phyloP scores from a whole-genome alignment of 2,113 vertebrate genomes.

The Oenanthe melanoleuca region DNA sequence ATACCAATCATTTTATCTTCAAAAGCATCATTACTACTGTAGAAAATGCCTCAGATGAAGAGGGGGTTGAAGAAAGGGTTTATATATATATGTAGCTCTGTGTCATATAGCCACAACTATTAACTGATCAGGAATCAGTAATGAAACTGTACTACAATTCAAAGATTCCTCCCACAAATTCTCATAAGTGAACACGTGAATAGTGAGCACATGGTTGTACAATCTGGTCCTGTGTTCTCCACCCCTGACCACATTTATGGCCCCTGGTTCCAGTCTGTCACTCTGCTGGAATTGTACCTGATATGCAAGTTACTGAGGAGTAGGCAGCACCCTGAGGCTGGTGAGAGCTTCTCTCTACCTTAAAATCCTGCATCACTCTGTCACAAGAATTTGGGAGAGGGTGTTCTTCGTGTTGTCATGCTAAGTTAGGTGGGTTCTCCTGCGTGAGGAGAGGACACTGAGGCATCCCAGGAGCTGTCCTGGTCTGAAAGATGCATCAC shows the following conservation, averaged over 20 bases:
- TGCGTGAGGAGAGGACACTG: neutral
- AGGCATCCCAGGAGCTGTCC: neutral
- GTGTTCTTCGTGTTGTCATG: neutral
- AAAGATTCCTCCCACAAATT: neutral
- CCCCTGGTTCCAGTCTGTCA: neutral
- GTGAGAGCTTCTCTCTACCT: neutral
- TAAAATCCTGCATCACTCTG: neutral
- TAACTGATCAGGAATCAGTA: neutral
- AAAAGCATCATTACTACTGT: neutral
- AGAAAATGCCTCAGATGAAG: neutral
- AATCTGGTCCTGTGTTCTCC: too few species aligned
- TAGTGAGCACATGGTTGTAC: neutral
- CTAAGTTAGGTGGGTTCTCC: too few species aligned
- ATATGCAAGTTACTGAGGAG: fast-evolving
- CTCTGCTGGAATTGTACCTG: neutral
- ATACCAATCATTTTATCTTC: neutral
- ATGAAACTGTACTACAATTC: neutral
- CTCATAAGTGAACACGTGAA: neutral
- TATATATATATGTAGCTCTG: neutral
- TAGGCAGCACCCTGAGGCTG: neutral
- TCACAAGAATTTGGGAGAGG: fast-evolving
- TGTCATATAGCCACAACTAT: neutral
- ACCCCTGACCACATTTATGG: neutral
- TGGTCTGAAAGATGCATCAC: neutral
- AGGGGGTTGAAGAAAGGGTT: neutral